These are phyloP conservation scores for Xiphydria camelus DNA, from an alignment of 2,888 invertebrate species.

Conservation along the genomic window DNA sequence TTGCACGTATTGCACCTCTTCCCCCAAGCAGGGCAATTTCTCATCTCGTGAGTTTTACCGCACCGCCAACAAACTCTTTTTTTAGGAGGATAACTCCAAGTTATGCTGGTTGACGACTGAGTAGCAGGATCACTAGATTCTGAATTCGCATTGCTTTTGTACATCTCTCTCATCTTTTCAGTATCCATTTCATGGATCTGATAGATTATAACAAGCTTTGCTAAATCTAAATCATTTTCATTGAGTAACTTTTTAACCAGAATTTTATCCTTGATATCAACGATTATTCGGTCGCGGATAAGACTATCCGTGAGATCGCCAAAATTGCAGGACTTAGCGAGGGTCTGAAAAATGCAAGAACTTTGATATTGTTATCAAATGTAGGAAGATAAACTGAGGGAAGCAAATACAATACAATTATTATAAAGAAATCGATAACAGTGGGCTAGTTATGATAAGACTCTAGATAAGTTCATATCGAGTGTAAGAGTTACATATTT, in stretches of 20 bases:
- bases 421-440: too few relatives aligned
- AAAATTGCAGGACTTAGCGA: conserved; percentile 30
- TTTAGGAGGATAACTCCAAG: too few relatives aligned
- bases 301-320: conserved; percentile 22
- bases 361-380: too few relatives aligned
- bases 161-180: background rate
- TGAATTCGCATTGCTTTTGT: conserved; percentile 3
- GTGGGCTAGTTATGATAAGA: too few relatives aligned
- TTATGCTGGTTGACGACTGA: conserved; percentile 5
- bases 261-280: conserved; percentile 13
- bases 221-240: conserved; percentile 14
- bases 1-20: conserved; percentile 24
- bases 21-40: conserved; percentile 27
- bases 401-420: too few relatives aligned
- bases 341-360: conserved; percentile 18
- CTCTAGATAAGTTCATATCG: background rate
- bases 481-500: background rate
- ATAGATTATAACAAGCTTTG: conserved; percentile 10
- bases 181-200: conserved; percentile 10
- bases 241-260: conserved; percentile 9
- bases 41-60: conserved; percentile 14
- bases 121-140: conserved; percentile 11
- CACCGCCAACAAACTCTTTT: conserved; percentile 23
- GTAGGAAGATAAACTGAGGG: too few relatives aligned
- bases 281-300: conserved; percentile 30